Evolutionary conservation across 2,113 vertebrate genomes (phyloP), one percentile per base, ranked within the genome.

Genomic region (Castor canadensis): DNA sequence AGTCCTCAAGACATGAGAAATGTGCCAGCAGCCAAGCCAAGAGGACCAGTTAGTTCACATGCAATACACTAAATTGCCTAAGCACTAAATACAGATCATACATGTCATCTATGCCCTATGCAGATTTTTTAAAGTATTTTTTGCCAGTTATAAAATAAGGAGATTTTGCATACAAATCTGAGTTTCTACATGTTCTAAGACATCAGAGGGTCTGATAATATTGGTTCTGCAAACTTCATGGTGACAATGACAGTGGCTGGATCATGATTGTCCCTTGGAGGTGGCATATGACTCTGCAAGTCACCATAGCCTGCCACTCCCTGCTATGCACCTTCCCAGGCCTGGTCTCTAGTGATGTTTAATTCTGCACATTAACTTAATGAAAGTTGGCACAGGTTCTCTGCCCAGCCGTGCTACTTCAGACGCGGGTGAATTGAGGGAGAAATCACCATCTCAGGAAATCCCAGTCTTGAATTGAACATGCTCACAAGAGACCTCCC

Each of bases 301-400:
- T 16, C 43, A 24, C 49, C 26, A 5, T 7, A 38, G 58, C n/a
- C 35, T 9, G 56, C 38, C 15, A 20, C 28, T 54, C 30, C 47
- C 10, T 3, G 26, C 6, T 38, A 0, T 0, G 0, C 0, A 19
- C 2, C 35, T 45, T 35, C 30, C 3, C 20, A 2, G 9, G 30
- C 32, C 10, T 38, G 32, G 9, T 17, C 7, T 60, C 16, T 38
- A 2, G 0, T 15, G 64, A 32, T 28, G 43, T 58, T 66, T 43
- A 43, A 22, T 9, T 90, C n/a, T 81, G 45, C 22, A 84, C 9
- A 19, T 12, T 43, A 28, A n/a, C 19, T 9, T 58, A 49, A 19
- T 2, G 35, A 62, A 66, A 38, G 38, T 30, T 71, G 54, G 32
- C 35, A 22, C 32, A 43, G 47, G 13, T 30, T 71, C 32, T 87